These are phyloP conservation scores for Apoderus coryli DNA, from an alignment of 2,888 invertebrate species.

Conservation along the genomic window DNA sequence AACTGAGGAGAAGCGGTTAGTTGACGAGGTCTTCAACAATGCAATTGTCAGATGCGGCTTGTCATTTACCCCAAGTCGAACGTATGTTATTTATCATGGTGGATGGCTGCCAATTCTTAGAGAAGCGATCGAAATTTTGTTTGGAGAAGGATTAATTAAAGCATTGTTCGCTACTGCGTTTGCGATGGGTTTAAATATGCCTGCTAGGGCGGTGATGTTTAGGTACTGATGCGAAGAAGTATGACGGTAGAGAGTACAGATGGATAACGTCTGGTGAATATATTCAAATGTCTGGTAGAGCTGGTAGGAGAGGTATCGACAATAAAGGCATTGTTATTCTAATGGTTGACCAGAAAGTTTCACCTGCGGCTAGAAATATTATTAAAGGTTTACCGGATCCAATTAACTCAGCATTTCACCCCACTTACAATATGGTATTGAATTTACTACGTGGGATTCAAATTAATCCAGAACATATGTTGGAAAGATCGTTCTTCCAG, in stretches of 20 bases:
- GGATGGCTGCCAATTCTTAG: slow-evolving; percentile 91
- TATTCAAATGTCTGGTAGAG: slow-evolving; percentile 99
- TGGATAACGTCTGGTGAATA: slow-evolving; percentile 97
- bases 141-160: slow-evolving; percentile 95
- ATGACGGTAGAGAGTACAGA: slow-evolving; percentile 90
- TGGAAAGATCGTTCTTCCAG: slow-evolving; percentile 95
- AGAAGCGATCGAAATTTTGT: slow-evolving; percentile 97
- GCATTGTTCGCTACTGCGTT: slow-evolving; percentile 99
- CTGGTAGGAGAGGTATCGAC: slow-evolving; percentile 92
- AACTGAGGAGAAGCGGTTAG: slow-evolving; percentile 81
- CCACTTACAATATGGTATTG: slow-evolving; percentile 98
- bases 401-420: slow-evolving; percentile 96
- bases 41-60: slow-evolving; percentile 95
- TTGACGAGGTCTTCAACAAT: slow-evolving; percentile 94
- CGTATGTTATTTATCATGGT: slow-evolving; percentile 96
- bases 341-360: slow-evolving; percentile 96
- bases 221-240: slow-evolving; percentile 90
- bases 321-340: slow-evolving; percentile 90
- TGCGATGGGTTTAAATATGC: slow-evolving; percentile 99
- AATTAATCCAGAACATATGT: slow-evolving; percentile 98
- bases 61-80: slow-evolving; percentile 86
- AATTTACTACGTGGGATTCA: slow-evolving; percentile 94
- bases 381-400: slow-evolving; percentile 72
- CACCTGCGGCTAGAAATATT: slow-evolving; percentile 56
- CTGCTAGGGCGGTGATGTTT: slow-evolving; percentile 96